Base-by-base conservation (phyloP, 92 coral and sea anemone species). In the Phenganax marumi region DNA sequence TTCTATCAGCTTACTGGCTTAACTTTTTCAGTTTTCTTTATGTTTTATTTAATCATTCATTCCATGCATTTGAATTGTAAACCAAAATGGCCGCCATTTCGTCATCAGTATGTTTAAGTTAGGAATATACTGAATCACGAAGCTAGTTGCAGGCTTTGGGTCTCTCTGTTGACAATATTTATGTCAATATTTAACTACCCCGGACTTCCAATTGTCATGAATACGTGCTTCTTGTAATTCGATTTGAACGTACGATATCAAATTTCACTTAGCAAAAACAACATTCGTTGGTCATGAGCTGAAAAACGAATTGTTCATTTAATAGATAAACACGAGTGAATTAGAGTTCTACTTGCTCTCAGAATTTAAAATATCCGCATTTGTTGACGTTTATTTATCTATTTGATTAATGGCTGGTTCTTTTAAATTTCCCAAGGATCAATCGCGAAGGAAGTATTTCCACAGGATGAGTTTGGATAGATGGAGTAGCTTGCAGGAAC, bases 401-500 rank as follows among this genome's bases (percentile, higher is more conserved):
- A 3, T 23, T 23, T 58, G 65, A 58, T 4, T 58, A 58, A 58
- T 58, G 65, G 65, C 65, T 58, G 65, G 65, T 58, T 58, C 72
- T 66, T 66, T 66, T 66, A 66, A 66, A 66, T 66, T 76, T 74
- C 53, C 39, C 50, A 43, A 76, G 81, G 81, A 24, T 12, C 68
- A 76, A 76, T 54, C 81, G 6, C 19, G 56, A 8, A 24, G 81
- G 68, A 76, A 57, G n/a, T 76, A 54, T 52, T 55, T 52, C 18
- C 23, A 76, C 22, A 76, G 26, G 13, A 54, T 76, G 81, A 76
- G 81, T 13, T 24, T 76, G 81, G 81, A 76, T 6, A 47, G 81
- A 25, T 76, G 81, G 81, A 76, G 81, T 51, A 76, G 81, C 12
- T 22, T 76, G 68, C 81, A 76, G 50, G 81, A 76, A 23, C 47